phyloP scores from a whole-genome alignment of 2,888 invertebrate genomes.

The Onthophagus sagittarius region DNA sequence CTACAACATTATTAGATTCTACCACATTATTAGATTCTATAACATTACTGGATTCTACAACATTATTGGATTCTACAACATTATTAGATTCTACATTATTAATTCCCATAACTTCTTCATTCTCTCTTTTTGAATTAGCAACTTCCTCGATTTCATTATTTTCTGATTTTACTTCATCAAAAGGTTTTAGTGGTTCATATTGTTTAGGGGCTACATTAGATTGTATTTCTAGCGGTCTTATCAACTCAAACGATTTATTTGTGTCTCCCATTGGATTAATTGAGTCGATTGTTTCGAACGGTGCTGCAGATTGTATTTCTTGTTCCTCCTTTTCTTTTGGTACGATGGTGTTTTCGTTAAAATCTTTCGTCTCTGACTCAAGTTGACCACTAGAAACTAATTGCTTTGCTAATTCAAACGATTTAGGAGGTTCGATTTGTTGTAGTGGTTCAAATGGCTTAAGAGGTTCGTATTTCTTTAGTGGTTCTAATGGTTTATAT shows the following conservation, averaged over 20 bases:
- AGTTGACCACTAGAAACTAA: constrained; percentile 26
- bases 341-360: neutral
- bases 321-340: neutral
- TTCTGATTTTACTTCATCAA: neutral
- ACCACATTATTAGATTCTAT: neutral
- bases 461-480: constrained; percentile 35
- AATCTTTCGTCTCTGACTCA: neutral
- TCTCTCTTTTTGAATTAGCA: neutral
- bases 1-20: neutral
- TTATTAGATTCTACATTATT: neutral
- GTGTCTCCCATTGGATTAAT: neutral
- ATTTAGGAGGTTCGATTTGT: constrained; percentile 42
- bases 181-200: constrained; percentile 14
- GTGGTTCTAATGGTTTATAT: constrained; percentile 32
- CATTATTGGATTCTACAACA: neutral
- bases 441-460: constrained; percentile 41
- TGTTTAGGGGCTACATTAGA: neutral
- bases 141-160: neutral
- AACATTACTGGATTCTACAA: neutral
- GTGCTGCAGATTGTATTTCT: neutral
- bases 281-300: neutral
- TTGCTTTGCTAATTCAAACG: constrained; percentile 42
- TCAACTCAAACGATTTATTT: constrained; percentile 15
- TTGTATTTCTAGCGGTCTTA: constrained; percentile 18
- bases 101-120: neutral